Evolutionary conservation across 2,113 vertebrate genomes (phyloP).

Genomic region (Cyphomyrus discorhynchus): DNA sequence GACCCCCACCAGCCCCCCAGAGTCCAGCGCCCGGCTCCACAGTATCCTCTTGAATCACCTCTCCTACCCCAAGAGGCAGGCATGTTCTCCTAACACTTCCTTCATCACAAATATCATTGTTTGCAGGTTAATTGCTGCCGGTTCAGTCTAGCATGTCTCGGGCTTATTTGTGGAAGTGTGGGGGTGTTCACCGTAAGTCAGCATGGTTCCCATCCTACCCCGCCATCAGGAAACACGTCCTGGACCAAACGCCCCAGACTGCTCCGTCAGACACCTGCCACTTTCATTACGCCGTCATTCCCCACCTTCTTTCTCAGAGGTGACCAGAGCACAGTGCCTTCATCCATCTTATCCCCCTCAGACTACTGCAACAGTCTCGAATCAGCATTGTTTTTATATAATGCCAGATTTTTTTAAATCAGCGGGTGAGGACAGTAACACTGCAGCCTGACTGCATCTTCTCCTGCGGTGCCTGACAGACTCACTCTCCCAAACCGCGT

Average conservation of each 20-base stretch:
- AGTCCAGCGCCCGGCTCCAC: neutral
- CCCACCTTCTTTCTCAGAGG: neutral
- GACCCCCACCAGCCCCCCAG: neutral
- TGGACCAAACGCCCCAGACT: slow-evolving; percentile 25
- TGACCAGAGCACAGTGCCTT: neutral
- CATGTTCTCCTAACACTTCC: slow-evolving; percentile 17
- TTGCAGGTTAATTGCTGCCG: slow-evolving; percentile 26
- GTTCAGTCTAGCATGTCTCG: neutral
- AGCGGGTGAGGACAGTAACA: neutral
- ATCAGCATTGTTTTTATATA: neutral
- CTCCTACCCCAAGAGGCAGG: neutral
- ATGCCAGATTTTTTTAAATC: neutral
- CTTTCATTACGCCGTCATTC: slow-evolving; percentile 9
- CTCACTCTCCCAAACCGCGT: neutral
- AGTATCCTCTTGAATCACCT: neutral
- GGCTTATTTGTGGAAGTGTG: neutral
- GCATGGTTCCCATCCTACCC: neutral
- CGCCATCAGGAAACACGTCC: neutral
- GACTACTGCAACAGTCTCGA: neutral
- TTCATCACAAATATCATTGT: slow-evolving; percentile 27
- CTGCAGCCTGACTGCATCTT: neutral
- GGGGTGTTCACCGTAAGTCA: neutral
- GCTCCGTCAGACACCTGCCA: slow-evolving; percentile 16
- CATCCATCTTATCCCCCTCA: neutral
- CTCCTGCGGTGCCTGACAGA: neutral